These are phyloP conservation scores for Pygocentrus nattereri DNA, from an alignment of 2,797 vertebrate genomes.

Conservation along the genomic window DNA sequence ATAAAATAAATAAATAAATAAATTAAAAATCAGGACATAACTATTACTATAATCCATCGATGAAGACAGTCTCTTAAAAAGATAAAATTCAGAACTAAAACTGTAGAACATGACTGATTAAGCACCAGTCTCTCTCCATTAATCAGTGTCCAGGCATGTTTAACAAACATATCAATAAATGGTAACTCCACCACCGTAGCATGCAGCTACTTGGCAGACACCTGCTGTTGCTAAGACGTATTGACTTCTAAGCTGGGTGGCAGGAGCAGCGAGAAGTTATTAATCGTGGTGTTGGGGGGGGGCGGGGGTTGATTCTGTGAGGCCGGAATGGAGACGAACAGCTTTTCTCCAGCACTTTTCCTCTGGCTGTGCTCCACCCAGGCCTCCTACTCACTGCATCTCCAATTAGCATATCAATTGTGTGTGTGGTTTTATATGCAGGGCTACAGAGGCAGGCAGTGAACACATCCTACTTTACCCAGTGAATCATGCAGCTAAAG, in stretches of 20 bases:
- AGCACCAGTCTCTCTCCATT: slow-evolving; percentile 17
- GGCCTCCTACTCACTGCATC: slow-evolving; percentile 76
- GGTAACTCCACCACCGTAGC: slow-evolving; percentile 6
- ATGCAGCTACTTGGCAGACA: slow-evolving; percentile 31
- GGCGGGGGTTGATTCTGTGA: slow-evolving; percentile 35
- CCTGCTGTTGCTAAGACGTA: slow-evolving; percentile 49
- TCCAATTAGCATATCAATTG: slow-evolving; percentile 81
- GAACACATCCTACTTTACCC: slow-evolving; percentile 52
- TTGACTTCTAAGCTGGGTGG: slow-evolving; percentile 29
- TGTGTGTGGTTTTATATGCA: slow-evolving; percentile 61
- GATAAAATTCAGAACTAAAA: slow-evolving; percentile 1
- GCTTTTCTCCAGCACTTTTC: slow-evolving; percentile 44
- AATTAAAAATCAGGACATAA: too few species aligned
- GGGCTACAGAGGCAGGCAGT: slow-evolving; percentile 58
- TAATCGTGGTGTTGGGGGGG: slow-evolving; percentile 50
- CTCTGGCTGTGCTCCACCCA: slow-evolving; percentile 63
- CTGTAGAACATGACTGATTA: neutral
- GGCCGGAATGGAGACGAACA: slow-evolving; percentile 45
- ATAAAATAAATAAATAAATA: too few species aligned
- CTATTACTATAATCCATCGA: neutral
- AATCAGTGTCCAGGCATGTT: slow-evolving; percentile 48
- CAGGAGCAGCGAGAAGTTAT: slow-evolving; percentile 55
- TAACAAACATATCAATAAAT: slow-evolving; percentile 53
- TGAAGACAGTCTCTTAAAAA: neutral
- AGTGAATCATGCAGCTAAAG: slow-evolving; percentile 43